Percentiles rank a stretch among this genome's conserved stretches.
These are phyloP conservation scores for Limnephilus marmoratus DNA, from an alignment of 2,888 invertebrate genomes.

Conservation along the genomic window DNA sequence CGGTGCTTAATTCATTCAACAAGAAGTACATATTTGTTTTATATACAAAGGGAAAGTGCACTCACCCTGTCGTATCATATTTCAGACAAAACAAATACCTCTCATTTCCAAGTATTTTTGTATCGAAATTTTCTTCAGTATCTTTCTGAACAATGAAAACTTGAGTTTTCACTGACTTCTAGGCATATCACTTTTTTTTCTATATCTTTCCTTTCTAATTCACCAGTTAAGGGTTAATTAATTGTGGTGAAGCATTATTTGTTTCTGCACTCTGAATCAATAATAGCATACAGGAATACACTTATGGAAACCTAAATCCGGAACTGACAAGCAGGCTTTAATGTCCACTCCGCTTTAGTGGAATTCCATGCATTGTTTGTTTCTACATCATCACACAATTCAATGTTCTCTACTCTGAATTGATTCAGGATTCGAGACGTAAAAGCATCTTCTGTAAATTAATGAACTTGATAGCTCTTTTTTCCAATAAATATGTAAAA, in stretches of 20 bases:
- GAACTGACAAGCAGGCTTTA: background rate
- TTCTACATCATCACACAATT: background rate
- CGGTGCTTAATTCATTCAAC: background rate
- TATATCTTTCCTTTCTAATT: background rate
- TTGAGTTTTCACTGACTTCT: background rate
- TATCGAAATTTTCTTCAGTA: too few species aligned
- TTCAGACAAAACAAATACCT: too few species aligned
- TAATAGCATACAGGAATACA: background rate
- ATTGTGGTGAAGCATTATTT: background rate
- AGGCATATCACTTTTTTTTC: background rate
- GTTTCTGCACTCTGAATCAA: background rate
- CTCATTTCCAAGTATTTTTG: too few species aligned
- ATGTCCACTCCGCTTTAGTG: background rate
- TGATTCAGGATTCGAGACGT: background rate
- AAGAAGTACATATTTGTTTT: background rate
- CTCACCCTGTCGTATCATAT: too few species aligned
- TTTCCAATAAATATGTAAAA: background rate
- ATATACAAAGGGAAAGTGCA: background rate
- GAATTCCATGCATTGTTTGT: background rate
- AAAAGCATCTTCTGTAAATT: background rate
- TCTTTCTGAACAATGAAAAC: background rate
- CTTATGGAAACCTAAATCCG: background rate
- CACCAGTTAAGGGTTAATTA: constrained; percentile 26
- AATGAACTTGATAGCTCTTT: background rate
- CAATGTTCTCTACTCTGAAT: background rate